phyloP scores from a whole-genome alignment of 2,113 vertebrate genomes.

The Lichenostomus cassidix region DNA sequence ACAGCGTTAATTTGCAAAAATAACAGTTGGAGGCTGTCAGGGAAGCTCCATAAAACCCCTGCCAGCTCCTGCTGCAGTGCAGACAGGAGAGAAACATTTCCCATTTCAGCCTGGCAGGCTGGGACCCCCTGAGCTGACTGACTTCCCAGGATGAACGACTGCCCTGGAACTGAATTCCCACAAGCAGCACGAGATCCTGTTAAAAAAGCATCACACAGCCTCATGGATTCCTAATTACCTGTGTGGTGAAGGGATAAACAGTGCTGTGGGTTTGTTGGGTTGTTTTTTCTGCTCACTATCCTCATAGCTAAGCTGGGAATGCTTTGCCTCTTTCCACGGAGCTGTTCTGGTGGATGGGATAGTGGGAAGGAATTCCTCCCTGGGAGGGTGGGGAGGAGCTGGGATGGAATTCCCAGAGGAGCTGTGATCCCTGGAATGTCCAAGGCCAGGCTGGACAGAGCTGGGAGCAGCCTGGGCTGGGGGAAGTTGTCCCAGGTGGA shows the following conservation, averaged over 20 bases:
- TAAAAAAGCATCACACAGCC: not conserved
- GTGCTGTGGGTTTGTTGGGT: not conserved
- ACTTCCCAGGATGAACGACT: conserved; percentile 33
- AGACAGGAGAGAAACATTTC: conserved; percentile 64
- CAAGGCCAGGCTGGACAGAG: not conserved
- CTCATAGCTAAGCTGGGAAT: not conserved
- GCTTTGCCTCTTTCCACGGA: not conserved
- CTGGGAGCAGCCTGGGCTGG: not conserved
- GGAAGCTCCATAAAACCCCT: not conserved
- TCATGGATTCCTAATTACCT: conserved; percentile 37
- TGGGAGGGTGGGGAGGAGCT: not conserved
- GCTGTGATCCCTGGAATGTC: not conserved
- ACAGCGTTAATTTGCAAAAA: conserved; percentile 57
- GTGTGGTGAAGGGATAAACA: not conserved
- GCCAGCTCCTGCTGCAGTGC: conserved; percentile 56
- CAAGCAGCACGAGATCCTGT: not conserved
- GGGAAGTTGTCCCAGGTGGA: not conserved
- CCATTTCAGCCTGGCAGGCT: conserved; percentile 34
- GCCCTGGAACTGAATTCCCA: conserved; percentile 28
- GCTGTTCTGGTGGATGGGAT: not conserved
- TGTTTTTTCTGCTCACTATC: not conserved
- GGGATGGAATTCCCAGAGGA: not conserved
- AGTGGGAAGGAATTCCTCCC: not conserved
- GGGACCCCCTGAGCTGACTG: conserved; percentile 20
- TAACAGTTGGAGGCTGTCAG: conserved; percentile 29